Conservation (phyloP, 2,888 invertebrate species). For the Dasypolia templi region DNA sequence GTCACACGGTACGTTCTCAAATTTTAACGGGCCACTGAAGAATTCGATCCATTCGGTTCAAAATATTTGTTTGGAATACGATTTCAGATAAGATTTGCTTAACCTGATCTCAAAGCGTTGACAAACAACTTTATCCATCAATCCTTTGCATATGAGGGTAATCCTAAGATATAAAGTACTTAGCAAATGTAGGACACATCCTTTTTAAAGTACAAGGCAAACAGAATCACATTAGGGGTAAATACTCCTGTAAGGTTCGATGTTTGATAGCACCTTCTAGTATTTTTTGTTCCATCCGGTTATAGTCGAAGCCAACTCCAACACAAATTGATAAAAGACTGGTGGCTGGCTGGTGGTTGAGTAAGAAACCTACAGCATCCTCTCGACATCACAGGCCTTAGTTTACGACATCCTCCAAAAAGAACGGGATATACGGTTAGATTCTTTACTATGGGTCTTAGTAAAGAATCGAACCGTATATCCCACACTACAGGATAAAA, state of each 20-base stretch:
- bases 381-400: neutral
- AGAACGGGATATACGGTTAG: neutral
- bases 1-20: neutral
- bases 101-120: slow-evolving; percentile 38
- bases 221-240: slow-evolving; percentile 18
- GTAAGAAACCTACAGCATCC: neutral
- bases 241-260: neutral
- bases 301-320: no score
- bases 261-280: neutral
- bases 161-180: slow-evolving; percentile 39
- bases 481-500: no score
- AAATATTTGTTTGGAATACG: slow-evolving; percentile 51
- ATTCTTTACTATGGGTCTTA: neutral
- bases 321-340: no score
- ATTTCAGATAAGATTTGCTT: slow-evolving; percentile 30
- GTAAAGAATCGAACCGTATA: no score
- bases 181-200: slow-evolving; percentile 39
- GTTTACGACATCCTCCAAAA: neutral
- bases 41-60: neutral
- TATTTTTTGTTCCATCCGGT: no score
- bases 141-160: slow-evolving; percentile 26
- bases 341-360: no score
- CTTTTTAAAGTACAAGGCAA: slow-evolving; percentile 41
- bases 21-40: neutral
- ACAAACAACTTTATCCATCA: slow-evolving; percentile 47